Evolutionary conservation across 2,797 vertebrate genomes (phyloP).

Genomic region (Tenualosa thibaudeaui): DNA sequence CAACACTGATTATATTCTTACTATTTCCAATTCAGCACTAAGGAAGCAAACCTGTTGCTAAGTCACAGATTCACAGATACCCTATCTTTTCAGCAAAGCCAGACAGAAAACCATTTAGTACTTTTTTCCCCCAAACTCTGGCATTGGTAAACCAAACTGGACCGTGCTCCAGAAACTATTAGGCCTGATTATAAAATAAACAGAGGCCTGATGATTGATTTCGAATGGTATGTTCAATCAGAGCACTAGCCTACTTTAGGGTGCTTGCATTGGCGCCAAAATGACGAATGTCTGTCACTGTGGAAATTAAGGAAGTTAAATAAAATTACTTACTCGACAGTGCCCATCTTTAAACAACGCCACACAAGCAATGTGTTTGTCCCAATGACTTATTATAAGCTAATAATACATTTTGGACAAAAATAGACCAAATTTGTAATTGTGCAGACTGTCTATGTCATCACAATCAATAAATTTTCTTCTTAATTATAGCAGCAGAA

Average conservation of each 20-base stretch:
- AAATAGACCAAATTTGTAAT: not conserved
- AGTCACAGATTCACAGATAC: not conserved
- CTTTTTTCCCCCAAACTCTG: not conserved
- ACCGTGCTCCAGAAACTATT: not conserved
- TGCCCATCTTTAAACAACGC: not conserved
- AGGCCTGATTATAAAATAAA: conserved; percentile 15
- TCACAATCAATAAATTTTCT: not conserved
- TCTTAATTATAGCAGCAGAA: not conserved
- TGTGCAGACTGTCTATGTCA: not conserved
- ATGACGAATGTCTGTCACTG: conserved; percentile 12
- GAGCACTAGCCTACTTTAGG: not conserved
- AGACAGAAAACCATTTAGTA: not conserved
- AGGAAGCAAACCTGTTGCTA: not conserved
- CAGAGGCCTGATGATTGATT: conserved; percentile 16
- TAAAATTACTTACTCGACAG: not conserved
- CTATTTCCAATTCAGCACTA: not conserved
- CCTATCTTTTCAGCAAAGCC: conserved; percentile 9
- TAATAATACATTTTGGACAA: not conserved
- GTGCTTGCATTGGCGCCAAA: not conserved
- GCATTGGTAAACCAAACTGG: conserved; percentile 24
- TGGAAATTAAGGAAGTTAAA: conserved; percentile 8
- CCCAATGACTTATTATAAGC: not conserved
- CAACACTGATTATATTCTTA: not conserved
- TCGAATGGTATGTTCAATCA: not conserved
- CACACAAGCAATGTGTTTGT: not conserved